Base-by-base conservation (phyloP, 2,113 vertebrate species). In the Setophaga coronata region DNA sequence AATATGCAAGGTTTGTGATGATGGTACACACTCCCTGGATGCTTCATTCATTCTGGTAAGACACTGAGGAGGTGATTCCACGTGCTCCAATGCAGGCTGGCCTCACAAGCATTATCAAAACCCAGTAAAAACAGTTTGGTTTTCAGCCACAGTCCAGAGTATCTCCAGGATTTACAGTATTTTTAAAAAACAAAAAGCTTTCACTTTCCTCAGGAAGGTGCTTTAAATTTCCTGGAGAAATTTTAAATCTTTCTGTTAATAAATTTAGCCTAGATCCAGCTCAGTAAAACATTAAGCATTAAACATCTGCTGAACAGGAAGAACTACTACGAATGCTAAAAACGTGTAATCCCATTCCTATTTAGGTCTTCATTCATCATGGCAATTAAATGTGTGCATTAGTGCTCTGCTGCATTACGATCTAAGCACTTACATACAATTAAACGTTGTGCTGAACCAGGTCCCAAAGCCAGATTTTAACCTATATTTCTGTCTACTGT, bases 371-470 rank as follows among this genome's bases (percentile, higher is more conserved):
- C 87, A 85, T 76, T 94, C 94, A 91, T 43, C 7, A 7, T 87
- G 85, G 81, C 84, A 95, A 95, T 96, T 96, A 96, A 94, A 91
- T 82, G 50, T 48, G 66, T 66, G 42, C 81, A 53, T 94, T 94
- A 72, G 78, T 91, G 87, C 81, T 96, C 58, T 95, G 57, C 53
- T 94, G 78, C 81, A 72, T 87, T 84, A 93, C 58, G 66, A 93
- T 76, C 66, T 76, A 87, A 95, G 89, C 89, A 76, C 81, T 38
- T 64, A 53, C 69, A 53, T 51, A 34, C 50, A 96, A 82, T 96
- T 96, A 94, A 96, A 79, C 0, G 1, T 45, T 82, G 57, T 67
- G 72, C 70, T 93, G 73, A 96, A 76, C 25, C 2, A 3, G 17
- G 78, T 89, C 87, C 89, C 91, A 94, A 82, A 95, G 83, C 48